Conservation (phyloP, 2,888 invertebrate genomes). For the Heteromyza rotundicornis region DNA sequence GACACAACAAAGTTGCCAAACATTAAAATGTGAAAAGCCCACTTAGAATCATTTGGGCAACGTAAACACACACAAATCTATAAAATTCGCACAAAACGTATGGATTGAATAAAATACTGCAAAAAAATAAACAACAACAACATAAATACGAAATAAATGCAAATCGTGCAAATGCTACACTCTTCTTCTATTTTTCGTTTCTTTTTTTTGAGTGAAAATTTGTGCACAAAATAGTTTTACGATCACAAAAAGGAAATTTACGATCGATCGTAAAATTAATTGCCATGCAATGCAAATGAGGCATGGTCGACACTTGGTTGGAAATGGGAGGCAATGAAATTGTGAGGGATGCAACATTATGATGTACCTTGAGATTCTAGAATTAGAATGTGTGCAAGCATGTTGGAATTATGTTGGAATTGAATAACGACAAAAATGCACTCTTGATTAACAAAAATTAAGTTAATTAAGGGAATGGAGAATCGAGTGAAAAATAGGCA, state of each 20-base stretch:
- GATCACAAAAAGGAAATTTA: slow-evolving; percentile 47
- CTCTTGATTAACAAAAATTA: too few relatives aligned
- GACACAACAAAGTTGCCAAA: slow-evolving; percentile 50
- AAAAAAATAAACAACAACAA: slow-evolving; percentile 16
- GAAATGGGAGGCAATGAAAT: background rate
- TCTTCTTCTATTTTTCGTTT: too few relatives aligned
- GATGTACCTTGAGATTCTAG: too few relatives aligned
- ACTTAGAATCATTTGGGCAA: slow-evolving; percentile 40
- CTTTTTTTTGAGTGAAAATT: slow-evolving; percentile 18
- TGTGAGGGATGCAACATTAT: too few relatives aligned
- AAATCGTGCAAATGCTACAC: too few relatives aligned
- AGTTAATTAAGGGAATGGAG: too few relatives aligned
- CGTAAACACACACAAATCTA: slow-evolving; percentile 40
- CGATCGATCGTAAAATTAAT: slow-evolving; percentile 58
- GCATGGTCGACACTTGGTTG: slow-evolving; percentile 38
- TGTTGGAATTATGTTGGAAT: too few relatives aligned
- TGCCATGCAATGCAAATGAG: slow-evolving; percentile 50
- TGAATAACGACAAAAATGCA: too few relatives aligned
- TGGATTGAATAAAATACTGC: slow-evolving; percentile 11
- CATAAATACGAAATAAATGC: too few relatives aligned
- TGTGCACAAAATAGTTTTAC: slow-evolving; percentile 38
- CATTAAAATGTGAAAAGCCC: slow-evolving; percentile 54
- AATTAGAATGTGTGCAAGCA: too few relatives aligned
- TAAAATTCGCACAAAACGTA: background rate
- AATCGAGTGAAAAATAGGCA: too few relatives aligned